Conservation (phyloP, 1,140 invertebrate species). For the Forficula auricularia region DNA sequence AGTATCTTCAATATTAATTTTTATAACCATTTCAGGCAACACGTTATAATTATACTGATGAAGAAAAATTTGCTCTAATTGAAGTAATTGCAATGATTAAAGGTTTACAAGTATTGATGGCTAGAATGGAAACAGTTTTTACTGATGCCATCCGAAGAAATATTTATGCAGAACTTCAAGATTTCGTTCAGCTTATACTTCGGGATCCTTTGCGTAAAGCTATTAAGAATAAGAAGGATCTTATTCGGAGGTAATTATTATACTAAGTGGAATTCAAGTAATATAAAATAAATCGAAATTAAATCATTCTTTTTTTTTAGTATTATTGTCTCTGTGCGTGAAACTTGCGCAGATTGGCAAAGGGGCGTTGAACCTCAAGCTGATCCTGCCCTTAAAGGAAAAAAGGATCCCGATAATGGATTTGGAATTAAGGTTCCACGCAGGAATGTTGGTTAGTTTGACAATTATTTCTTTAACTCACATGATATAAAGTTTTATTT, state of each 20-base stretch:
- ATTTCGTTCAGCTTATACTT: slow-evolving; percentile 84
- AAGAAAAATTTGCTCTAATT: slow-evolving; percentile 96
- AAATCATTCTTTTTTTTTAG: slow-evolving; percentile 29
- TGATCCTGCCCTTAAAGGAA: slow-evolving; percentile 86
- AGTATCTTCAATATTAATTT: slow-evolving; percentile 4
- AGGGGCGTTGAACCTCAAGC: slow-evolving; percentile 77
- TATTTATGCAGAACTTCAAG: slow-evolving; percentile 93
- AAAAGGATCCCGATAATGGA: slow-evolving; percentile 82
- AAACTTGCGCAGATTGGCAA: slow-evolving; percentile 93
- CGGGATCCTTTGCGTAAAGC: slow-evolving; percentile 89
- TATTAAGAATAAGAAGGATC: slow-evolving; percentile 95
- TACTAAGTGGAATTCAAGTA: no score
- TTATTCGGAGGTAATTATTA: slow-evolving; percentile 77
- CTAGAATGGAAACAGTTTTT: slow-evolving; percentile 93
- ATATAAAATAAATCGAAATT: slow-evolving; percentile 3
- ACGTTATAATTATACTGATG: slow-evolving; percentile 91
- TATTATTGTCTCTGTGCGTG: slow-evolving; percentile 84
- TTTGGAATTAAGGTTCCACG: slow-evolving; percentile 85
- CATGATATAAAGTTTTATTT: no score
- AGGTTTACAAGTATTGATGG: slow-evolving; percentile 92
- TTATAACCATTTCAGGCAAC: slow-evolving; percentile 46
- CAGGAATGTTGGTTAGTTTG: slow-evolving; percentile 74
- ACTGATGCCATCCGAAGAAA: slow-evolving; percentile 86
- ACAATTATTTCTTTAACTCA: no score
- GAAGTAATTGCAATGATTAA: slow-evolving; percentile 99